Evolutionary conservation across 1,140 invertebrate species (phyloP).

Genomic region (Colletes latitarsis): DNA sequence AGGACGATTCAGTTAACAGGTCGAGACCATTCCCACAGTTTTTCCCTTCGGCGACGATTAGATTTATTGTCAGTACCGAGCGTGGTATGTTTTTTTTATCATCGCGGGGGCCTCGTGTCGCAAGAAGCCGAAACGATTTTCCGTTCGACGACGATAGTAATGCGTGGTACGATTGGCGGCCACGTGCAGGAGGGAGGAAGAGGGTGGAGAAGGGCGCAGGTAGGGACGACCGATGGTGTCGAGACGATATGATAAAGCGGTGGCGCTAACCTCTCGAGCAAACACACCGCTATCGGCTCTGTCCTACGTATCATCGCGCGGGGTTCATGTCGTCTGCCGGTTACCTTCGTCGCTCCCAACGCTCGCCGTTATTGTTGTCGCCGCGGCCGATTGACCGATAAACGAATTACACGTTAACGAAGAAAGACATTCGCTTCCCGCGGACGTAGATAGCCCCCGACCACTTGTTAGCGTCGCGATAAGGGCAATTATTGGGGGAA

Average conservation of each 20-base stretch:
- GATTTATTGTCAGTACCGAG: slow-evolving; percentile 20
- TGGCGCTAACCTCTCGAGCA: slow-evolving; percentile 66
- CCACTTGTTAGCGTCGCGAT: slow-evolving; percentile 30
- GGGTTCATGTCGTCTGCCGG: slow-evolving; percentile 18
- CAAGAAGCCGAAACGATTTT: slow-evolving; percentile 44
- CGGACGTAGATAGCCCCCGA: not conserved
- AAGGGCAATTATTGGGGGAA: slow-evolving; percentile 23
- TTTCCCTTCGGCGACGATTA: not conserved
- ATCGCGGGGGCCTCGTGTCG: not conserved
- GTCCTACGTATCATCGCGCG: slow-evolving; percentile 10
- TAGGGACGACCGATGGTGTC: slow-evolving; percentile 55
- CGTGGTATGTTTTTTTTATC: slow-evolving; percentile 1
- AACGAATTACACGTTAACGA: slow-evolving; percentile 46
- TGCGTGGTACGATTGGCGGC: slow-evolving; percentile 27
- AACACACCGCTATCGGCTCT: slow-evolving; percentile 54
- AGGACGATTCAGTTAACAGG: too few species aligned
- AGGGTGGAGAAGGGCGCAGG: slow-evolving; percentile 44
- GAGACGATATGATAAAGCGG: slow-evolving; percentile 68
- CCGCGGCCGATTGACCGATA: slow-evolving; percentile 38
- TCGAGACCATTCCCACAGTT: too few species aligned
- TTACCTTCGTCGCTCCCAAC: not conserved
- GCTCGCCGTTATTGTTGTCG: slow-evolving; percentile 7
- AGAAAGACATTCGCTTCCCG: slow-evolving; percentile 18
- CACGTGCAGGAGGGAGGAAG: not conserved
- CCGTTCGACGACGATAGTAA: slow-evolving; percentile 41